Conservation (phyloP, 2,113 vertebrate species). For the Cephalopterus ornatus region DNA sequence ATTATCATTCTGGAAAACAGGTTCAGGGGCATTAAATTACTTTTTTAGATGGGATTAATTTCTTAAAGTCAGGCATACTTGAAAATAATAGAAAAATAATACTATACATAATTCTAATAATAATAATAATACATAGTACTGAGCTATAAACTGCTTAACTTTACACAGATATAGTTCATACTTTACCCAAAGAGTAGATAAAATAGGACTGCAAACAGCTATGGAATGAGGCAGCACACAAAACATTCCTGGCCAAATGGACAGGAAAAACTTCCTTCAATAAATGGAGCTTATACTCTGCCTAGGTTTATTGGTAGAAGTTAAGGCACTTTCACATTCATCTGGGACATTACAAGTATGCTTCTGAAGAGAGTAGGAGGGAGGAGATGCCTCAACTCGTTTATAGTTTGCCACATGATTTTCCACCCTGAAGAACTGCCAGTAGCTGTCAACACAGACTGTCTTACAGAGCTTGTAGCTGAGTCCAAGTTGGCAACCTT, state of each 20-base stretch:
- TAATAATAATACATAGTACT: background rate
- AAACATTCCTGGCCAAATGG: background rate
- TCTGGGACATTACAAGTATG: background rate
- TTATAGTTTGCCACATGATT: background rate
- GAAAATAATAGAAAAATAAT: background rate
- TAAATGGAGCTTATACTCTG: background rate
- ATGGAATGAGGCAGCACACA: background rate
- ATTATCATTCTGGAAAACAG: background rate
- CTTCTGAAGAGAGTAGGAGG: background rate
- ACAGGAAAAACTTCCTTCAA: background rate
- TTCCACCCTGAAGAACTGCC: background rate
- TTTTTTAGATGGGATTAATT: background rate
- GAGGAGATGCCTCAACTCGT: background rate
- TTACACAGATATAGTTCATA: background rate
- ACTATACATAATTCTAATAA: background rate
- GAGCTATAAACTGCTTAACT: background rate
- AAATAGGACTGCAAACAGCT: background rate
- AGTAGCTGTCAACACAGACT: background rate
- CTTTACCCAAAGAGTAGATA: background rate
- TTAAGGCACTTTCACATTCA: background rate
- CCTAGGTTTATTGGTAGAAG: background rate
- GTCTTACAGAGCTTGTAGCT: background rate
- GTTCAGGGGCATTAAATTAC: background rate
- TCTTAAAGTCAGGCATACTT: background rate
- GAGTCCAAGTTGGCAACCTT: background rate